These are phyloP conservation scores for Trachelus iudaicus DNA, from an alignment of 2,888 invertebrate genomes.

Conservation along the genomic window DNA sequence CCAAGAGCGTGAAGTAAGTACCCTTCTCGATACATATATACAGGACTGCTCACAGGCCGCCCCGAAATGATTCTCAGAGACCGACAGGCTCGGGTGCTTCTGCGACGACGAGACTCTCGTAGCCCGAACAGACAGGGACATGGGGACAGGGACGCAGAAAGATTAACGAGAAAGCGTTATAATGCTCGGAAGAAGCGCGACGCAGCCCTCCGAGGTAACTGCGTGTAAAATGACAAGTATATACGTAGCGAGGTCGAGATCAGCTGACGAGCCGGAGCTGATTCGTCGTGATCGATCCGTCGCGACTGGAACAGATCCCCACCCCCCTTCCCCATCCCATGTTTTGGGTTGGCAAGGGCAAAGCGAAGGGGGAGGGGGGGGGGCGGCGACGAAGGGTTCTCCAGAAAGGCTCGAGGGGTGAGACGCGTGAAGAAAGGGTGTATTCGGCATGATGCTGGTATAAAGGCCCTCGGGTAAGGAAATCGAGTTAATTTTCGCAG, in stretches of 20 bases:
- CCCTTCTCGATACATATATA: background rate
- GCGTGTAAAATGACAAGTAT: background rate
- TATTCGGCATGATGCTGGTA: background rate
- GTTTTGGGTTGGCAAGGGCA: background rate
- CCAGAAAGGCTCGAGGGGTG: background rate
- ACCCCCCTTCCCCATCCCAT: background rate
- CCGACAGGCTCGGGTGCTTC: background rate
- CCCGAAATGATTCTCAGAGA: background rate
- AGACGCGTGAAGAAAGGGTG: background rate
- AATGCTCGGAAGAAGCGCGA: background rate
- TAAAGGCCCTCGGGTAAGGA: background rate
- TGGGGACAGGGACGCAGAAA: conserved; percentile 7
- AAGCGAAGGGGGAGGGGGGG: background rate
- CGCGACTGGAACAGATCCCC: background rate
- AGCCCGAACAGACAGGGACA: conserved; percentile 9
- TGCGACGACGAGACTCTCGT: too few species aligned
- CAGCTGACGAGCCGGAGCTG: background rate
- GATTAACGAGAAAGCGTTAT: background rate
- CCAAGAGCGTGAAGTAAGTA: background rate
- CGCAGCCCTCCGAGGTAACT: background rate
- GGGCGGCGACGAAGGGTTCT: background rate
- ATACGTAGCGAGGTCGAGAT: background rate
- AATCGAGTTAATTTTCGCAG: background rate
- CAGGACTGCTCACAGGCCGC: background rate
- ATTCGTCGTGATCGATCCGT: background rate